Conservation (phyloP, 2,797 vertebrate species). For the Thunnus albacares region DNA sequence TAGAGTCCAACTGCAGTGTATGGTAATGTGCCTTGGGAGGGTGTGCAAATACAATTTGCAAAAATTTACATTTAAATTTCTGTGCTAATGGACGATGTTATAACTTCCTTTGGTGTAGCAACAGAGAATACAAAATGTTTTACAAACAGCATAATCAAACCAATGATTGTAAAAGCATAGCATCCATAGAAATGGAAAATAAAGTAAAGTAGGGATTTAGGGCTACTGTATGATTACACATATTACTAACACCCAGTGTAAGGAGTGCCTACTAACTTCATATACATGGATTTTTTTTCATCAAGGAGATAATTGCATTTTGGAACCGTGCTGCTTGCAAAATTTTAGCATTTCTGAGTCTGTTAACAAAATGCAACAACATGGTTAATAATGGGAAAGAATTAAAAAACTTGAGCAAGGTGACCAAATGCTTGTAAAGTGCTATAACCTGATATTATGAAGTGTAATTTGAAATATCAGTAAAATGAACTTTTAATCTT, state of each 20-base stretch:
- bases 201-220: background rate
- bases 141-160: constrained; percentile 26
- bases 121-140: constrained; percentile 36
- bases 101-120: constrained; percentile 37
- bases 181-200: constrained; percentile 5
- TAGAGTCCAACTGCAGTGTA: constrained; percentile 26
- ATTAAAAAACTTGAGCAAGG: background rate
- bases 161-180: constrained; percentile 4
- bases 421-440: background rate
- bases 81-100: constrained; percentile 38
- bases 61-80: constrained; percentile 64
- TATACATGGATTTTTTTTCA: too few species aligned
- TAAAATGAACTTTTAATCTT: background rate
- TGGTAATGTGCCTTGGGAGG: constrained; percentile 43
- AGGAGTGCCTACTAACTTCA: background rate
- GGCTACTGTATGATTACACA: background rate
- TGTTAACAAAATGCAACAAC: background rate
- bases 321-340: background rate
- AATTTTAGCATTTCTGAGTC: background rate
- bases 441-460: background rate
- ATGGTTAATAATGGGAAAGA: background rate
- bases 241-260: background rate
- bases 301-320: too few species aligned
- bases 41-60: constrained; percentile 63
- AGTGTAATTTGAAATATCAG: background rate